phyloP scores from a whole-genome alignment of 2,113 vertebrate species.

The Leptodactylus fuscus region DNA sequence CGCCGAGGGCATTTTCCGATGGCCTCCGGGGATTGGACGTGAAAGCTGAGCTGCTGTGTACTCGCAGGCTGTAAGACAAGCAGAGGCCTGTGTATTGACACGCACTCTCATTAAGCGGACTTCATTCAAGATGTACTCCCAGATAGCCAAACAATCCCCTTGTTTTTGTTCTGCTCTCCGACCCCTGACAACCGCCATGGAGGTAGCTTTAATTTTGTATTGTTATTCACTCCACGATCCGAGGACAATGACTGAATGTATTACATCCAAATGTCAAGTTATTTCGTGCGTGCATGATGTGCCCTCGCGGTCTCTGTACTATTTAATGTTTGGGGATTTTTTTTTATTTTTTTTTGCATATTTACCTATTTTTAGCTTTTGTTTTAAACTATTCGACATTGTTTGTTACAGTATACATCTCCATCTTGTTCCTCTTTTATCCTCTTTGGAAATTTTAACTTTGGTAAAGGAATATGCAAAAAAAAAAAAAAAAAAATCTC shows the following conservation, averaged over 20 bases:
- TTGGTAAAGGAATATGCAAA: no score
- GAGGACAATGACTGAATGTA: background rate
- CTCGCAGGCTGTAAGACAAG: background rate
- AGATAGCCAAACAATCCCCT: background rate
- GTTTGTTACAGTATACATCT: no score
- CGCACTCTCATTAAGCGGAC: background rate
- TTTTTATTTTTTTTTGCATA: no score
- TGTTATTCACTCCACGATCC: background rate
- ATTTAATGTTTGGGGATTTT: background rate
- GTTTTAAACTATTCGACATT: no score
- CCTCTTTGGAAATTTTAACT: no score
- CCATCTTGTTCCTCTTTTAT: no score
- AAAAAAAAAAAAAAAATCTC: no score
- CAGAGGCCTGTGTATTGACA: background rate
- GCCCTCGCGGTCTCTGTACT: background rate
- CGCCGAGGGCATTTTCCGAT: no score
- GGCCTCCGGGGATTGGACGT: slow-evolving; percentile 2
- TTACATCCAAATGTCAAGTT: background rate
- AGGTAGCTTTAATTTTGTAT: background rate
- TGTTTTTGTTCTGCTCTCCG: background rate
- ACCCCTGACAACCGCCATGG: background rate
- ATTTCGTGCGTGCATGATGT: no score
- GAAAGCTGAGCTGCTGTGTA: background rate
- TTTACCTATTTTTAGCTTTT: no score
- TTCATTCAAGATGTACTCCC: background rate